These are phyloP conservation scores for Apoda limacodes DNA, from an alignment of 2,888 invertebrate genomes.

Conservation along the genomic window DNA sequence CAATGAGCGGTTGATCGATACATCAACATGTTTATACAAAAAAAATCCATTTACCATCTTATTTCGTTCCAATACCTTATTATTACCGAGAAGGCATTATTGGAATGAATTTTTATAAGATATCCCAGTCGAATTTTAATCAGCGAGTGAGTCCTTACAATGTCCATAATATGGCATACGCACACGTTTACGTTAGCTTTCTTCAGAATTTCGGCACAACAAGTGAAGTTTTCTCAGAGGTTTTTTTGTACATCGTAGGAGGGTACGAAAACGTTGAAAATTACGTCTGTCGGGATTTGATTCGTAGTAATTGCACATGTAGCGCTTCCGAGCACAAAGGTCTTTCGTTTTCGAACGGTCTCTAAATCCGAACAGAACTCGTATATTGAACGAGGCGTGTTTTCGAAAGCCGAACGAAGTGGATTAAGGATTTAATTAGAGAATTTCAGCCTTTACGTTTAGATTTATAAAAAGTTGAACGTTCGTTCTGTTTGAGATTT, in stretches of 20 bases:
- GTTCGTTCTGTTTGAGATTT: too few species aligned
- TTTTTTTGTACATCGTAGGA: constrained; percentile 19
- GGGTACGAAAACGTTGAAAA: constrained; percentile 26
- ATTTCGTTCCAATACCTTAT: constrained; percentile 13
- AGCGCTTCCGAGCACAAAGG: constrained; percentile 25
- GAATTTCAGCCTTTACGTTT: too few species aligned
- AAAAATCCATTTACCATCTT: too few species aligned
- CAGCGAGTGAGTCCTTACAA: constrained; percentile 33
- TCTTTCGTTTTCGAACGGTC: constrained; percentile 13
- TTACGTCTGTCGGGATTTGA: constrained; percentile 31
- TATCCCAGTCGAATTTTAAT: constrained; percentile 48
- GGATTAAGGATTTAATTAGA: too few species aligned
- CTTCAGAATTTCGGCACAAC: constrained; percentile 22
- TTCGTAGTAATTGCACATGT: constrained; percentile 34
- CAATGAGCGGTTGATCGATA: constrained; percentile 21
- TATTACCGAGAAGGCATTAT: constrained; percentile 20
- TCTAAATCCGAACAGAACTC: constrained; percentile 14
- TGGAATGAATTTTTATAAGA: constrained; percentile 27
- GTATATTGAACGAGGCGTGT: constrained; percentile 19
- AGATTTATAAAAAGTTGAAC: too few species aligned
- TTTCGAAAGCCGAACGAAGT: too few species aligned
- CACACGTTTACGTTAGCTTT: constrained; percentile 26
- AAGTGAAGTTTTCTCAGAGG: constrained; percentile 20
- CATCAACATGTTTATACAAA: too few species aligned
- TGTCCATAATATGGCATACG: constrained; percentile 28